phyloP scores from a whole-genome alignment of 2,888 invertebrate species.

The Patella depressa region DNA sequence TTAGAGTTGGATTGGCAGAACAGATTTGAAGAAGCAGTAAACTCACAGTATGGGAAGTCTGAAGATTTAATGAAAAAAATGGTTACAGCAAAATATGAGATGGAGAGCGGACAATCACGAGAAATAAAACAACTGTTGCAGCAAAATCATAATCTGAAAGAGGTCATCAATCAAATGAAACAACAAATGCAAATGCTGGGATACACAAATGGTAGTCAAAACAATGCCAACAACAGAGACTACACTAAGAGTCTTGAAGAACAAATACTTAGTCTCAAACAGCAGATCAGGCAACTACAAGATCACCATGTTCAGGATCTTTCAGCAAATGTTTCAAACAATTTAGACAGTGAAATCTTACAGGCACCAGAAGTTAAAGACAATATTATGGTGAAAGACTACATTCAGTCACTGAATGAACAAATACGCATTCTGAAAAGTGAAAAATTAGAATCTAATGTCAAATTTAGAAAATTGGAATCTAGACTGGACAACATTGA shows the following conservation, averaged over 20 bases:
- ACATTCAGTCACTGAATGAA: slow-evolving; percentile 66
- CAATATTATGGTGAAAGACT: slow-evolving; percentile 54
- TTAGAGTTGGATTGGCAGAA: slow-evolving; percentile 69
- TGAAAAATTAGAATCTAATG: slow-evolving; percentile 68
- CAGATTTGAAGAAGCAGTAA: slow-evolving; percentile 62
- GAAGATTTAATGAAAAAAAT: slow-evolving; percentile 66
- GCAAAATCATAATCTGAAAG: slow-evolving; percentile 64
- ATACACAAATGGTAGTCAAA: too few relatives aligned
- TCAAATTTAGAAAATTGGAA: slow-evolving; percentile 68
- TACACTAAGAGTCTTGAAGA: slow-evolving; percentile 62
- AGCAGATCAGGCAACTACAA: slow-evolving; percentile 57
- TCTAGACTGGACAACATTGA: slow-evolving; percentile 62
- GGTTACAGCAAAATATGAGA: slow-evolving; percentile 60
- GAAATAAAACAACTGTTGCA: slow-evolving; percentile 54
- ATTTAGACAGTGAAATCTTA: slow-evolving; percentile 16
- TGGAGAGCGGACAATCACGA: slow-evolving; percentile 14
- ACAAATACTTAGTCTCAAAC: slow-evolving; percentile 55
- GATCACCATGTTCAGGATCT: slow-evolving; percentile 47
- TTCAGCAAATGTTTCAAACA: neutral
- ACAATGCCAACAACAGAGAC: too few relatives aligned
- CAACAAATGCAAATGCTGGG: slow-evolving; percentile 59
- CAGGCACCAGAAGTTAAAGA: slow-evolving; percentile 56
- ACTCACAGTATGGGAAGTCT: slow-evolving; percentile 63
- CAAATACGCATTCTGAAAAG: slow-evolving; percentile 59
- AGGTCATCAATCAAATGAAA: slow-evolving; percentile 67